Percentiles rank a stretch among this genome's conserved stretches.
Conservation (phyloP, 2,113 vertebrate species). For the Peromyscus maniculatus region DNA sequence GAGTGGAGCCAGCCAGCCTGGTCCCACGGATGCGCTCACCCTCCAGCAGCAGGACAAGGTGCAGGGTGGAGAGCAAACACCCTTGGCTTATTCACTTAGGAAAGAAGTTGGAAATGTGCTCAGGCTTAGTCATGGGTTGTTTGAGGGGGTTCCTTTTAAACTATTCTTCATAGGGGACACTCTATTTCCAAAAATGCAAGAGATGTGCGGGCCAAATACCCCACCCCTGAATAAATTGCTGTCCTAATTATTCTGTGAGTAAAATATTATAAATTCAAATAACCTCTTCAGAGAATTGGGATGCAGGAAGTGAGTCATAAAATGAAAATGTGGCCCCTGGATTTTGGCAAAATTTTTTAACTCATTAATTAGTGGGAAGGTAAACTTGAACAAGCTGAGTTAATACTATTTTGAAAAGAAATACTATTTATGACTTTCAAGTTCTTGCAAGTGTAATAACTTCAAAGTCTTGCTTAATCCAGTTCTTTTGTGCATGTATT, state of each 20-base stretch:
- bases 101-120: constrained; percentile 25
- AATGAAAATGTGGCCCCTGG: constrained; percentile 10
- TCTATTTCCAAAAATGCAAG: constrained; percentile 53
- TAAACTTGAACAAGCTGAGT: constrained; percentile 70
- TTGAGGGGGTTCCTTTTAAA: constrained; percentile 33
- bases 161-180: background rate
- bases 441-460: constrained; percentile 68
- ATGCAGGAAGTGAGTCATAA: constrained; percentile 69
- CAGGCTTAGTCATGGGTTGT: constrained; percentile 47
- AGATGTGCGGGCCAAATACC: constrained; percentile 43
- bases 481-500: constrained; percentile 61
- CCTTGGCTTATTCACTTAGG: constrained; percentile 62
- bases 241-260: constrained; percentile 69
- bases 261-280: constrained; percentile 75
- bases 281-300: constrained; percentile 50
- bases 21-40: background rate
- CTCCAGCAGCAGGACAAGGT: constrained; percentile 22
- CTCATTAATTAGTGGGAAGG: constrained; percentile 66
- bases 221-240: constrained; percentile 37
- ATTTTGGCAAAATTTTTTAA: background rate
- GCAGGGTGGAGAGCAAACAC: constrained; percentile 24
- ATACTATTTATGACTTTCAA: constrained; percentile 63
- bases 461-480: constrained; percentile 68
- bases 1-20: constrained; percentile 8
- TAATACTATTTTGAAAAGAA: constrained; percentile 65